Conservation (phyloP, 2,797 vertebrate species). For the Catostomus latipinnis region DNA sequence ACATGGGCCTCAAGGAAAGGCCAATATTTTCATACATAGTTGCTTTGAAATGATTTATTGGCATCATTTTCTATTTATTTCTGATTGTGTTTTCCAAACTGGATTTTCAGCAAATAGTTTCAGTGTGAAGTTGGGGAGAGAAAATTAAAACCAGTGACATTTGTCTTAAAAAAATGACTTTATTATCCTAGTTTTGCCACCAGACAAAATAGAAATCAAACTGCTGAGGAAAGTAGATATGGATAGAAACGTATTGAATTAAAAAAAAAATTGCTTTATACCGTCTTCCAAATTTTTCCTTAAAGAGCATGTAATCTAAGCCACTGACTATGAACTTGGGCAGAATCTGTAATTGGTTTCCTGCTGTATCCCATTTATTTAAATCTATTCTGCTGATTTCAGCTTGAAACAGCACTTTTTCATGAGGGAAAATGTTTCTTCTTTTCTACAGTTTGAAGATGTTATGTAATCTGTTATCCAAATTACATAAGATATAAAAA, state of each 20-base stretch:
- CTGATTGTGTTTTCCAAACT: conserved; percentile 43
- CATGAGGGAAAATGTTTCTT: neutral
- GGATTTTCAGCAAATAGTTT: conserved; percentile 43
- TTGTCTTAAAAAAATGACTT: conserved; percentile 40
- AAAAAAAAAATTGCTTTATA: conserved; percentile 17
- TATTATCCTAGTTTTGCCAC: conserved; percentile 40
- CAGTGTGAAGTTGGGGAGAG: conserved; percentile 6
- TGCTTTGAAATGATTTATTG: conserved; percentile 51
- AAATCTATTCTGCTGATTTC: conserved; percentile 44
- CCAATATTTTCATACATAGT: conserved; percentile 29
- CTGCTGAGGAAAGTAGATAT: conserved; percentile 64
- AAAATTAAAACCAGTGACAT: conserved; percentile 29
- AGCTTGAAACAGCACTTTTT: conserved; percentile 9
- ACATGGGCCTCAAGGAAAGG: conserved; percentile 12
- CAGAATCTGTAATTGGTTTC: conserved; percentile 58
- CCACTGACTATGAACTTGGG: conserved; percentile 43
- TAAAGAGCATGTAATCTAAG: conserved; percentile 39
- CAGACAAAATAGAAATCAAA: conserved; percentile 53
- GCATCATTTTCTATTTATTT: conserved; percentile 34
- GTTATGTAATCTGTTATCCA: neutral
- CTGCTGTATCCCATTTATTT: conserved; percentile 44
- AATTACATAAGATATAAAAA: neutral
- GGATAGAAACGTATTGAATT: conserved; percentile 51
- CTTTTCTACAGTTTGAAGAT: neutral
- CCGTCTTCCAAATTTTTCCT: conserved; percentile 8